Conservation (phyloP, 2,888 invertebrate genomes). For the Podotricha telesiphe region DNA sequence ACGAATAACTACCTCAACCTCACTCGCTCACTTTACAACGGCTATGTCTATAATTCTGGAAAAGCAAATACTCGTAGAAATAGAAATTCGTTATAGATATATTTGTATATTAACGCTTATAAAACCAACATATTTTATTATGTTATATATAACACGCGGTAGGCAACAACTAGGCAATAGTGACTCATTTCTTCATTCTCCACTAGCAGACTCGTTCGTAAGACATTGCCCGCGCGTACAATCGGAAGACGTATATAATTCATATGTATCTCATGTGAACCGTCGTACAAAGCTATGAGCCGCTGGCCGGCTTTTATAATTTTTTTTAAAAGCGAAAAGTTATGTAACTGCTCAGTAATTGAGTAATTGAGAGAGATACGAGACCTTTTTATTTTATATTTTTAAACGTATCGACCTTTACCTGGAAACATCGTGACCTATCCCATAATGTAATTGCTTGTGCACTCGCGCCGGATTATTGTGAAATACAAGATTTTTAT, state of each 20-base stretch:
- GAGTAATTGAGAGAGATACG: not conserved
- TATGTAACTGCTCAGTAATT: conserved; percentile 13
- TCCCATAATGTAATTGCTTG: not conserved
- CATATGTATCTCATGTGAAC: not conserved
- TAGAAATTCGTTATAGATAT: not conserved
- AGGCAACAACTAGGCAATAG: no score
- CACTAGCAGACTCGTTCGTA: no score
- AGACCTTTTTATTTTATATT: not conserved
- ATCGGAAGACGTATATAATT: not conserved
- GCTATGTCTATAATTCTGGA: not conserved
- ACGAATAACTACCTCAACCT: no score
- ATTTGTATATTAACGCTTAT: not conserved
- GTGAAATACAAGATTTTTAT: not conserved
- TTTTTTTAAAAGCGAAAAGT: conserved; percentile 9
- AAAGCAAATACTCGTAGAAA: not conserved
- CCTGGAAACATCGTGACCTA: not conserved
- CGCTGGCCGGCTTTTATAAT: not conserved
- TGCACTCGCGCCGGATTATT: not conserved
- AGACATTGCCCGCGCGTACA: not conserved
- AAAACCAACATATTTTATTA: no score
- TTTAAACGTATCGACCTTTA: no score
- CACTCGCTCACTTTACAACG: no score
- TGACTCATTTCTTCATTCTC: no score
- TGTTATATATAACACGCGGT: no score
- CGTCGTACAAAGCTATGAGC: not conserved